phyloP scores from a whole-genome alignment of 2,888 invertebrate species.

The Clepsis dumicolana region DNA sequence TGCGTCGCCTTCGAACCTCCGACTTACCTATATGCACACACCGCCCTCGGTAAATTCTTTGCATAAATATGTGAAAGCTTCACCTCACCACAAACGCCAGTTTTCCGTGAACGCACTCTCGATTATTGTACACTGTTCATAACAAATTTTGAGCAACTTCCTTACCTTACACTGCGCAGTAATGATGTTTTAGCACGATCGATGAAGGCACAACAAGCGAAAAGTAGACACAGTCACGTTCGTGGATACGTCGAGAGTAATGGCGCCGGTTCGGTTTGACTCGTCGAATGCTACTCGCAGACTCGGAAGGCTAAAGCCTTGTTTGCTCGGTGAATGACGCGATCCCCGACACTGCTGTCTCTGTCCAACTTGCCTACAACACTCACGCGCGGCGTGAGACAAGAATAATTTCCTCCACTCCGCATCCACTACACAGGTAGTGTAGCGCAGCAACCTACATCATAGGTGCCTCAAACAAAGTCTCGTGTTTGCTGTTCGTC shows the following conservation, averaged over 20 bases:
- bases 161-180: constrained; percentile 85
- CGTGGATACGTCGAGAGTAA: constrained; percentile 82
- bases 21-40: constrained; percentile 74
- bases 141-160: constrained; percentile 69
- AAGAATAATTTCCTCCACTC: constrained; percentile 50
- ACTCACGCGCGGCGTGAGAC: constrained; percentile 57
- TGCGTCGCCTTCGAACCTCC: constrained; percentile 75
- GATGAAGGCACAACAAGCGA: constrained; percentile 77
- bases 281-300: constrained; percentile 75
- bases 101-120: constrained; percentile 69
- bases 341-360: constrained; percentile 62
- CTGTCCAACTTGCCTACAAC: constrained; percentile 51
- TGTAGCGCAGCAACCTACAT: constrained; percentile 80
- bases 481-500: constrained; percentile 69
- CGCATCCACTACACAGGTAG: constrained; percentile 70
- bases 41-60: constrained; percentile 84
- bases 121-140: constrained; percentile 68
- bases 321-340: constrained; percentile 77
- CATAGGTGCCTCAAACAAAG: constrained; percentile 74
- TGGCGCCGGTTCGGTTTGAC: constrained; percentile 79
- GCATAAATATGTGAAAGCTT: constrained; percentile 85
- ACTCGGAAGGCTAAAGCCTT: constrained; percentile 81
- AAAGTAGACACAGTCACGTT: constrained; percentile 82
- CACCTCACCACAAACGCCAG: constrained; percentile 58
- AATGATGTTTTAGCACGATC: constrained; percentile 81